Percentiles rank a stretch among this genome's conserved stretches.
These are phyloP conservation scores for Andrena chrysosceles DNA, from an alignment of 2,888 invertebrate species.

Conservation along the genomic window DNA sequence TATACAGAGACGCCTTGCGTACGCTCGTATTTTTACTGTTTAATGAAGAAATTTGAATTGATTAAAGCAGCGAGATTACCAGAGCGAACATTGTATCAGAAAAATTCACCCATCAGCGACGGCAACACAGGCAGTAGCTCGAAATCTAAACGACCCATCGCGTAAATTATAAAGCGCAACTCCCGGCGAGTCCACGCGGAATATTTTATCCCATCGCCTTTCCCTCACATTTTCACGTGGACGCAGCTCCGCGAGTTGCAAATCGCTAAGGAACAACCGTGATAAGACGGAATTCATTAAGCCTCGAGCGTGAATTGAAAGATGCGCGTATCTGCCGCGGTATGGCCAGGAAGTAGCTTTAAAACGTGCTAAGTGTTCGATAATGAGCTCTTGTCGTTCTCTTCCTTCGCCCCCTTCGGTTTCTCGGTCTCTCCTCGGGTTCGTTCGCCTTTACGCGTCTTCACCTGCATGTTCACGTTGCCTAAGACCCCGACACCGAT, in stretches of 20 bases:
- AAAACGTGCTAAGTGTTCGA: constrained; percentile 74
- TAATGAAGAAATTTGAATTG: background rate
- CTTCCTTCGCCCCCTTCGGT: constrained; percentile 9
- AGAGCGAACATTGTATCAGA: background rate
- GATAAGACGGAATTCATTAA: constrained; percentile 51
- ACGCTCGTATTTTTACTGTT: background rate
- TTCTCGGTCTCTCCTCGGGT: constrained; percentile 46
- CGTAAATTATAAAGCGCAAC: constrained; percentile 9
- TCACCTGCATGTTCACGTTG: background rate
- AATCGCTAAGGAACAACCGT: constrained; percentile 39
- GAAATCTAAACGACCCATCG: constrained; percentile 35
- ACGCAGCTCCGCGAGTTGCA: background rate
- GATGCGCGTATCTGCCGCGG: constrained; percentile 48
- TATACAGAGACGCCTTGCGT: background rate
- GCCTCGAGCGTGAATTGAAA: constrained; percentile 38
- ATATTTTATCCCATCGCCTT: background rate
- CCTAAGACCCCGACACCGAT: background rate
- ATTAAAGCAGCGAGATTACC: background rate
- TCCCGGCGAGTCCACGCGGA: background rate
- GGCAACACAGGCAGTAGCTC: background rate
- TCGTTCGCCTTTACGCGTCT: constrained; percentile 64
- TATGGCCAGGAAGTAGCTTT: constrained; percentile 65
- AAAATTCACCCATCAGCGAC: background rate
- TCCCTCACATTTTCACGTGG: constrained; percentile 10
- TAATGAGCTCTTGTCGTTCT: constrained; percentile 59